Base-by-base conservation (phyloP, 2,888 invertebrate genomes). In the Rhingia campestris region DNA sequence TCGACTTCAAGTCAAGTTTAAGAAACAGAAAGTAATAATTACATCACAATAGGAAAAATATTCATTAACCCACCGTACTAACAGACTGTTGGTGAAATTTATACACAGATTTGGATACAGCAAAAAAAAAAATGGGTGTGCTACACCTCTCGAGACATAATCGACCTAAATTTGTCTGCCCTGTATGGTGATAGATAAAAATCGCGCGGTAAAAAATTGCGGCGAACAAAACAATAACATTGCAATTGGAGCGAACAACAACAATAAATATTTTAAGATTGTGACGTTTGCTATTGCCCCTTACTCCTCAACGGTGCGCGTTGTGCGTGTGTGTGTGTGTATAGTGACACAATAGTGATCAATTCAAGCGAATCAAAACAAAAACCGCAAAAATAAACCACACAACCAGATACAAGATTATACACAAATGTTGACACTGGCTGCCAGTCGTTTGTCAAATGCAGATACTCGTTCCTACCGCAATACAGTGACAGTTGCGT, bases 201-300 rank as follows among this genome's bases (percentile, higher is more conserved):
- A 88, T 89, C 87, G 84, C 87, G 87, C 87, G 87, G 87, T 81
- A 87, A 88, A 88, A 89, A 89, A 77, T 87, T 86, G 77, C 87
- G 81, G 51, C 86, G 75, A 82, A 82, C 85, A 81, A 82, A 82
- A 84, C 74, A 86, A 75, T 79, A 72, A 82, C 63, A 77, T 76
- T 85, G 67, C 63, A 56, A 37, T 63, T 56, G 73, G 53, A 56
- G 67, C 37, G 7, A 47, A 58, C 10, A 35, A 30, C 37, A 56
- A 41, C 45, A 66, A 66, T n/a, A 81, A 76, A 59, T 75, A 75
- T 43, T 70, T 75, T 32, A 72, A 64, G 56, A 66, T 64, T 75
- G 41, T 14, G 74, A 51, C 41, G 80, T 58, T 54, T 37, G 32
- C n/a, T n/a, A 33, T 59, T 41, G 32, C 35, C 49, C 5, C 45